phyloP scores from a whole-genome alignment of 2,888 invertebrate genomes.

The Allacma fusca region DNA sequence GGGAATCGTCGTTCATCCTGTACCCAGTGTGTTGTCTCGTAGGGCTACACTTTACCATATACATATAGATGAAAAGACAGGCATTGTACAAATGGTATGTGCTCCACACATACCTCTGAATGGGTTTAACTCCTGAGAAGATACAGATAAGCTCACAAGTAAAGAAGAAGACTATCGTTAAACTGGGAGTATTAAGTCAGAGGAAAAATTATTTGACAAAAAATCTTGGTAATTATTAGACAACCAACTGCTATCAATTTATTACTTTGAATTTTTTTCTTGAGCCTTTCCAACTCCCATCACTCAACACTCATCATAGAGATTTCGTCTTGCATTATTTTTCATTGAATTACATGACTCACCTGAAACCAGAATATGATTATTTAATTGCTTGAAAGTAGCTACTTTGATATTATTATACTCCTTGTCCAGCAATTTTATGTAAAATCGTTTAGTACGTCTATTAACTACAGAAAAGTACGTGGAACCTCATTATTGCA shows the following conservation, averaged over 20 bases:
- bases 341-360: constrained; percentile 7
- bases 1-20: constrained; percentile 19
- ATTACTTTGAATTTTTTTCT: background rate
- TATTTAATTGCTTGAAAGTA: background rate
- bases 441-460: background rate
- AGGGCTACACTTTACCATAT: background rate
- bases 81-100: too few relatives aligned
- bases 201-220: background rate
- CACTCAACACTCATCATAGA: constrained; percentile 5
- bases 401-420: background rate
- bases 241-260: constrained; percentile 17
- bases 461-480: background rate
- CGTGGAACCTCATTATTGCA: background rate
- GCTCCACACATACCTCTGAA: too few relatives aligned
- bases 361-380: background rate
- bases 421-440: background rate
- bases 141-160: background rate
- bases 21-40: background rate
- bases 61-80: background rate
- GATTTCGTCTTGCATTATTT: background rate
- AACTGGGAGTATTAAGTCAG: constrained; percentile 7
- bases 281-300: background rate
- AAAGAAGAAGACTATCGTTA: background rate
- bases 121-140: background rate
- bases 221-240: constrained; percentile 10